phyloP scores from a whole-genome alignment of 2,113 vertebrate species.

The Larimichthys polyactis region DNA sequence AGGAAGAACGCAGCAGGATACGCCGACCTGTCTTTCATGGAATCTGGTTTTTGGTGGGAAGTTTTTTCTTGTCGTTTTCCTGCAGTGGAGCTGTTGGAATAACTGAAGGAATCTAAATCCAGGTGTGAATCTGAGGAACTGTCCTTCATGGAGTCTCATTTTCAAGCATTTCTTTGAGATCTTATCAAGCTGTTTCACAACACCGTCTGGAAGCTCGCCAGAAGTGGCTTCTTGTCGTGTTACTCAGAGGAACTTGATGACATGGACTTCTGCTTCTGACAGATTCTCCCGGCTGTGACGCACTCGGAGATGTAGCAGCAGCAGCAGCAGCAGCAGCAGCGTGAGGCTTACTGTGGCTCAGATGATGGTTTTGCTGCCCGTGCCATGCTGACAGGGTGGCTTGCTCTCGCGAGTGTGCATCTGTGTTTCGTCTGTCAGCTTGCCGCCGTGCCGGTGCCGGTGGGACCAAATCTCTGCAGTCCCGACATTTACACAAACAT shows the following conservation, averaged over 20 bases:
- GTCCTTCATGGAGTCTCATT: too few species aligned
- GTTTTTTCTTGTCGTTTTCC: not conserved
- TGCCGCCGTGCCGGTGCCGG: rapidly evolving
- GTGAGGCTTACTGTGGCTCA: constrained; percentile 4
- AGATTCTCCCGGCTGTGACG: not conserved
- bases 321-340: not conserved
- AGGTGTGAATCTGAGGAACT: not conserved
- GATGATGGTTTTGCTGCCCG: constrained; percentile 35
- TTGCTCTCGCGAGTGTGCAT: not conserved
- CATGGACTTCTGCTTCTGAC: not conserved
- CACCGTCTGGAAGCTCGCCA: not conserved
- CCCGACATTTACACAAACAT: rapidly evolving
- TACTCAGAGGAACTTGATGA: not conserved
- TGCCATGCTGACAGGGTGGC: constrained; percentile 53
- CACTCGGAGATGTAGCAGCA: not conserved
- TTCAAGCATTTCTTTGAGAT: not conserved
- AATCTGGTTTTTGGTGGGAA: not conserved
- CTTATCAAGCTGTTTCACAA: not conserved
- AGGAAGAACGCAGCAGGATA: not conserved
- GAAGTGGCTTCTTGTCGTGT: too few species aligned
- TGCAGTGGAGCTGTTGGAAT: not conserved
- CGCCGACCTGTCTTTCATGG: not conserved
- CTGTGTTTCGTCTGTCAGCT: constrained; percentile 35
- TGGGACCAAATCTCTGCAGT: not conserved
- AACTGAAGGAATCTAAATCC: not conserved